Conservation (phyloP, 2,888 invertebrate species). For the Pachycephus smyrnensis region DNA sequence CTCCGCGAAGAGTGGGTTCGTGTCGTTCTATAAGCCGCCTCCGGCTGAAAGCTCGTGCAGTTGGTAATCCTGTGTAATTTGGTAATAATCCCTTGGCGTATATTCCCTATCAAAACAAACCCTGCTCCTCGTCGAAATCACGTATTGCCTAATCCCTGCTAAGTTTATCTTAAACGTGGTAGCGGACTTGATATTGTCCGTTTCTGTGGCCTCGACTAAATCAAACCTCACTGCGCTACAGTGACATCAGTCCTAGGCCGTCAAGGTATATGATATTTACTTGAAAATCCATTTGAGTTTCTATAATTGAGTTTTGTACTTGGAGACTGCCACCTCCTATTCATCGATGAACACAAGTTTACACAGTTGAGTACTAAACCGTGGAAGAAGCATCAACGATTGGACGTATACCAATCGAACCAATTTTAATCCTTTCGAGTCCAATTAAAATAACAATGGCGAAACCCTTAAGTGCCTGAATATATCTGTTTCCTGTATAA, state of each 20-base stretch:
- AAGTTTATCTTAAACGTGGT: constrained; percentile 50
- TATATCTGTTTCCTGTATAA: background rate
- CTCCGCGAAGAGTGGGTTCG: background rate
- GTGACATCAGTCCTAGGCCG: constrained; percentile 10
- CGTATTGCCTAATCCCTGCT: constrained; percentile 44
- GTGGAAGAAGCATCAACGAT: background rate
- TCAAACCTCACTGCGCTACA: background rate
- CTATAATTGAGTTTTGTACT: constrained; percentile 24
- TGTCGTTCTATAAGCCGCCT: background rate
- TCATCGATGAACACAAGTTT: constrained; percentile 13
- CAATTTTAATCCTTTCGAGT: background rate
- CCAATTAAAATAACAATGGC: background rate
- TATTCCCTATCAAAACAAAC: constrained; percentile 41
- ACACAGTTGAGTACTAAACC: background rate
- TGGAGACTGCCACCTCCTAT: constrained; percentile 4
- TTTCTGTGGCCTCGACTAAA: background rate
- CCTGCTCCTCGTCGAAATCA: constrained; percentile 37
- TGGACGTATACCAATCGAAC: too few relatives aligned
- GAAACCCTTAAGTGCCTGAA: background rate
- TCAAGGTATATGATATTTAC: constrained; percentile 25
- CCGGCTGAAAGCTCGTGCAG: background rate
- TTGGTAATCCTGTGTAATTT: constrained; percentile 48
- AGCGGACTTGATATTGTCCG: constrained; percentile 7
- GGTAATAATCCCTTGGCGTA: constrained; percentile 54
- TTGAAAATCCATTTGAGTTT: constrained; percentile 11